phyloP scores from a whole-genome alignment of 2,888 invertebrate species.

The Epistrophe eligans region DNA sequence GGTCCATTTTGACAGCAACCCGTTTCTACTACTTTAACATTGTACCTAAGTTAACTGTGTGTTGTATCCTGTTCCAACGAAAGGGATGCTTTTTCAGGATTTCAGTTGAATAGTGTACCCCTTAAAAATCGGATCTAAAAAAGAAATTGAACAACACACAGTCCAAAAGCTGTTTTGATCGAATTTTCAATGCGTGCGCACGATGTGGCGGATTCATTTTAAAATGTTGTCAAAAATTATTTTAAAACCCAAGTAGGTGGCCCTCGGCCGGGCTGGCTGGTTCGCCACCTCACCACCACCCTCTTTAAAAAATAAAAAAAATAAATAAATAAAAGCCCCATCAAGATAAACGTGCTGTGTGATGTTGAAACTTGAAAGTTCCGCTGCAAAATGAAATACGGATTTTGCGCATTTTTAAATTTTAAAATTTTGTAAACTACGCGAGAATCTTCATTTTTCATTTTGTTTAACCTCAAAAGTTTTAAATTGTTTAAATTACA shows the following conservation, averaged over 20 bases:
- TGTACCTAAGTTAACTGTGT: conserved; percentile 5
- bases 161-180: conserved; percentile 46
- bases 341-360: conserved; percentile 42
- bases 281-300: not conserved
- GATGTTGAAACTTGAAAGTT: conserved; percentile 42
- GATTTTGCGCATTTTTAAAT: conserved; percentile 74
- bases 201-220: conserved; percentile 67
- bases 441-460: conserved; percentile 11
- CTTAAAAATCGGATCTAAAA: conserved; percentile 72
- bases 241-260: conserved; percentile 53
- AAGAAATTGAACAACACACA: not conserved
- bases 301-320: not conserved
- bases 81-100: conserved; percentile 66
- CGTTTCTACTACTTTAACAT: conserved; percentile 68
- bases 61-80: conserved; percentile 28
- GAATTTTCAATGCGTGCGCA: conserved; percentile 63
- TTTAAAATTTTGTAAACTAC: conserved; percentile 60
- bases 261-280: not conserved
- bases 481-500: conserved; percentile 17
- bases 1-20: conserved; percentile 74
- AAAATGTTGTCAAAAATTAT: conserved; percentile 54
- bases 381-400: conserved; percentile 30
- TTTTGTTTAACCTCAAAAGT: conserved; percentile 45
- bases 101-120: conserved; percentile 64
- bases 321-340: conserved; percentile 27